Conservation (phyloP, 2,797 vertebrate genomes). For the Danio choprae region DNA sequence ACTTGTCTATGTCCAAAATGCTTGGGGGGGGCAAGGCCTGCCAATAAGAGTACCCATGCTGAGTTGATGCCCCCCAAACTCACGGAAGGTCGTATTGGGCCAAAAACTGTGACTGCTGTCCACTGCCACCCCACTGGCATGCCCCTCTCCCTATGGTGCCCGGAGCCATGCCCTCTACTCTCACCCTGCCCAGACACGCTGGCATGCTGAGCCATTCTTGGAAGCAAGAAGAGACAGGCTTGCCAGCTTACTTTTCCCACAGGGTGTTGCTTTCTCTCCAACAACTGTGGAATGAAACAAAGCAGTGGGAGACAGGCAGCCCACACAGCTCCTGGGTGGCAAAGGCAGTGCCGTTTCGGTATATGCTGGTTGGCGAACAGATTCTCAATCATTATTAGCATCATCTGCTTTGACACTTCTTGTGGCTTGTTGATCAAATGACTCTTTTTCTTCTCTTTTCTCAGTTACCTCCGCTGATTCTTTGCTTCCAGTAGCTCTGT, state of each 20-base stretch:
- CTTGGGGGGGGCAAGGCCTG: not conserved
- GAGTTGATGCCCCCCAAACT: constrained; percentile 31
- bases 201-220: constrained; percentile 38
- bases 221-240: constrained; percentile 30
- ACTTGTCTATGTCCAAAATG: constrained; percentile 21
- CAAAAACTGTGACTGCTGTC: constrained; percentile 28
- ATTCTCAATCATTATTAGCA: constrained; percentile 25
- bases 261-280: constrained; percentile 30
- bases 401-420: constrained; percentile 27
- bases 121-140: constrained; percentile 37
- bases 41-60: constrained; percentile 15
- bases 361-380: not conserved
- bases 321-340: constrained; percentile 36
- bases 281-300: constrained; percentile 37
- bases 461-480: constrained; percentile 4
- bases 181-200: constrained; percentile 39
- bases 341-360: constrained; percentile 12
- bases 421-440: constrained; percentile 51
- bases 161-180: constrained; percentile 34
- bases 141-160: constrained; percentile 39
- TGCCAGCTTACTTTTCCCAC: constrained; percentile 41
- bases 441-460: constrained; percentile 25
- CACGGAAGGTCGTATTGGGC: constrained; percentile 42
- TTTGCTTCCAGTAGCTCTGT: too few relatives aligned
- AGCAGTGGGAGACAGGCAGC: constrained; percentile 13